Evolutionary conservation across 2,797 vertebrate genomes (phyloP), one percentile per base, ranked within the genome.

Genomic region (Pangasius sanitwongsei): DNA sequence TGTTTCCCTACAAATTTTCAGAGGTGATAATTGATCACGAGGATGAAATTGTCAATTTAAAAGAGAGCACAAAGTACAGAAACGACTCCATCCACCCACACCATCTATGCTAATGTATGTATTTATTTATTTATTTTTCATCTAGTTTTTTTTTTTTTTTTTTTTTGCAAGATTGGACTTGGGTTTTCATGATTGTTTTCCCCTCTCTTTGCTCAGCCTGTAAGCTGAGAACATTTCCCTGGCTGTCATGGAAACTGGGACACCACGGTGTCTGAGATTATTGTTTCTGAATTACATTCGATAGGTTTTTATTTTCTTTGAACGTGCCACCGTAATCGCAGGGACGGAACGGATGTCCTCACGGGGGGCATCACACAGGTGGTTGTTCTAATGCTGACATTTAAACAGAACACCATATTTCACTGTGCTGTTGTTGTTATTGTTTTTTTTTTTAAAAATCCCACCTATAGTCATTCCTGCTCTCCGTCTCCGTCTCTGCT

Each of bases 161-260:
- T 81, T 88, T 90, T 75, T 87, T 61, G 69, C 61, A 44, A 85
- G 86, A 88, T 85, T 90, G 83, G 48, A 89, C 57, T 85, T 44
- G 6, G 67, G 74, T 86, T 90, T 88, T 77, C 44, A 25, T 53
- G 37, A 83, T 87, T 86, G 61, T 69, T 41, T 37, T 6, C 53
- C 53, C 34, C 34, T 41, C 55, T 65, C 41, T 83, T 81, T 70
- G 57, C 86, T 78, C 72, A 57, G 48, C 41, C 88, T 74, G 69
- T 88, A 80, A 87, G 72, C 87, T 59, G 85, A 89, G 89, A 91
- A 91, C 87, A 90, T 92, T 91, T 91, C 37, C 0, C 88, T 41
- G 74, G 89, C 86, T 92, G 92, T 89, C 90, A 92, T 92, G 90
- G 90, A 91, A 90, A 91, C 88, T 53, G 87, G 82, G 81, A 78